Percentiles rank a stretch among this genome's conserved stretches.
phyloP scores from a whole-genome alignment of 2,113 vertebrate genomes.

The Phrynocephalus versicolor region DNA sequence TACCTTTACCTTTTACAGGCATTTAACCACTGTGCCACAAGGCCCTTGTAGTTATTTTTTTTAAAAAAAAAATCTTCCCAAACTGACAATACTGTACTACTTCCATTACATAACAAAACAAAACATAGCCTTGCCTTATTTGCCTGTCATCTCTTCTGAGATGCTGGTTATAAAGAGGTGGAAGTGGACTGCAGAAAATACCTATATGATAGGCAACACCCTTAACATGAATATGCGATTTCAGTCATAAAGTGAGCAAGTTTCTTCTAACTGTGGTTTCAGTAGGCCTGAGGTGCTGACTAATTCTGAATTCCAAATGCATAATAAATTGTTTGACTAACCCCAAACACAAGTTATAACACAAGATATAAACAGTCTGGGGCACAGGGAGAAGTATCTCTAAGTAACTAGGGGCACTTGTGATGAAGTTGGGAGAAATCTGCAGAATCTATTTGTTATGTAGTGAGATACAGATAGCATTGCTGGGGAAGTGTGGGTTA shows the following conservation, averaged over 20 bases:
- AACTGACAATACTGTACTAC: neutral
- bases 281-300: neutral
- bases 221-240: neutral
- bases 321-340: neutral
- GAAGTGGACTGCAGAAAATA: no score
- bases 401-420: neutral
- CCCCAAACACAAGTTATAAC: neutral
- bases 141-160: neutral
- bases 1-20: no score
- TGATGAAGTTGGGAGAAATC: slow-evolving; percentile 38
- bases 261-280: neutral
- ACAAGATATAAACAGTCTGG: slow-evolving; percentile 21
- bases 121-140: neutral
- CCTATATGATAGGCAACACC: neutral
- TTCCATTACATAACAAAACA: neutral
- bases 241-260: neutral
- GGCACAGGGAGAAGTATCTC: neutral
- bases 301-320: neutral
- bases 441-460: slow-evolving; percentile 16
- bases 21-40: no score
- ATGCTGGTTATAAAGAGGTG: neutral
- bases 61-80: neutral
- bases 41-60: neutral
- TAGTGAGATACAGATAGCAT: no score
- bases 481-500: no score